Percentiles rank a stretch among this genome's conserved stretches.
phyloP scores from a whole-genome alignment of 2,113 vertebrate genomes.

The Ptychochromis oligacanthus region DNA sequence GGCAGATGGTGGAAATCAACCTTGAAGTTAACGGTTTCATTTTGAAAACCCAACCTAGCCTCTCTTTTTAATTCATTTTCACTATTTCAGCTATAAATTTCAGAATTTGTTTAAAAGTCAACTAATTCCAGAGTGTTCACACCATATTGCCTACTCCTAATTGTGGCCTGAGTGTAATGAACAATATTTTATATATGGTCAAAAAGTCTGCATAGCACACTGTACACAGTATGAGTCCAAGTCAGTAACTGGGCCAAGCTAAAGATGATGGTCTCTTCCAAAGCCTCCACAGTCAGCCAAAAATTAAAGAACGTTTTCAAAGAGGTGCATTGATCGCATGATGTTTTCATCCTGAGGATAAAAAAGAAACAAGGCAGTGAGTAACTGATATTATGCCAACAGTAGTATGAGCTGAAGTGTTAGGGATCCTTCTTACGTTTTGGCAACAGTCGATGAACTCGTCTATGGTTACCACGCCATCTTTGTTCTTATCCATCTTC shows the following conservation, averaged over 20 bases:
- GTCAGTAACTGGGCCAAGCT: slow-evolving; percentile 61
- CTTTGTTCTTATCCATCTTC: slow-evolving; percentile 99
- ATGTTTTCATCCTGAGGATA: slow-evolving; percentile 95
- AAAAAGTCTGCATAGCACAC: slow-evolving; percentile 71
- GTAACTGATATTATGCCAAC: neutral
- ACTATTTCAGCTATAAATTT: neutral
- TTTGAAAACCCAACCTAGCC: neutral
- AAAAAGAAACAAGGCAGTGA: slow-evolving; percentile 33
- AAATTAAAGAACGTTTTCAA: slow-evolving; percentile 97
- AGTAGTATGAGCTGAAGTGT: neutral
- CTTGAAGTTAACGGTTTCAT: slow-evolving; percentile 1
- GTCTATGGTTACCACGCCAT: slow-evolving; percentile 98
- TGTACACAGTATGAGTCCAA: slow-evolving; percentile 70
- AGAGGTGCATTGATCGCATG: slow-evolving; percentile 99
- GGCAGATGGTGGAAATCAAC: neutral
- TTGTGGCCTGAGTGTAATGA: slow-evolving; percentile 47
- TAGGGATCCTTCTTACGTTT: slow-evolving; percentile 85
- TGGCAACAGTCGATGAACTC: slow-evolving; percentile 99
- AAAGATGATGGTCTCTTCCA: slow-evolving; percentile 78
- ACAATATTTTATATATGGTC: slow-evolving; percentile 52
- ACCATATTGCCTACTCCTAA: slow-evolving; percentile 32
- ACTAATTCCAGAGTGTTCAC: slow-evolving; percentile 66
- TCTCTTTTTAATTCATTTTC: neutral
- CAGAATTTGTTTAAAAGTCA: neutral
- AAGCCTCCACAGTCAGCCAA: slow-evolving; percentile 43